Percentiles rank a stretch among this genome's conserved stretches.
These are phyloP conservation scores for Leptobrachium leishanense DNA, from an alignment of 2,113 vertebrate species.

Conservation along the genomic window DNA sequence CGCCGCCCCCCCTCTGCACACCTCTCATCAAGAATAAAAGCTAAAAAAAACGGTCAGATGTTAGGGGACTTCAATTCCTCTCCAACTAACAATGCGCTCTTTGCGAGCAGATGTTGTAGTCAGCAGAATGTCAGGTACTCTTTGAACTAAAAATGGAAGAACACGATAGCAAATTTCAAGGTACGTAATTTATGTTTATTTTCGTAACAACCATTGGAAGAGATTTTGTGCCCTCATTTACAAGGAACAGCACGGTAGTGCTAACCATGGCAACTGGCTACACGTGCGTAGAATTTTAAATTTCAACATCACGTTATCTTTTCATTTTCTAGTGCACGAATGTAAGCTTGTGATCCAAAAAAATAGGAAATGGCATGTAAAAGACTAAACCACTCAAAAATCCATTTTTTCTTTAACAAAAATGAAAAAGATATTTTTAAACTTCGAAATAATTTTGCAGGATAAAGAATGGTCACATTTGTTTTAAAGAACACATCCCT, in stretches of 20 bases:
- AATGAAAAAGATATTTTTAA: no score
- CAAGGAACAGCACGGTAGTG: slow-evolving; percentile 27
- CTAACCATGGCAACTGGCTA: slow-evolving; percentile 47
- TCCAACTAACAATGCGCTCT: no score
- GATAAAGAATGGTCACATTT: no score
- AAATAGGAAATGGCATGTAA: no score
- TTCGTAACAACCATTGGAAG: slow-evolving; percentile 24
- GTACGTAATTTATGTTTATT: slow-evolving; percentile 41
- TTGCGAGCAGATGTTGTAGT: background rate
- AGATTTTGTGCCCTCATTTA: slow-evolving; percentile 27
- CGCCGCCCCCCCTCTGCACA: no score
- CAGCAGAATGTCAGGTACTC: slow-evolving; percentile 23
- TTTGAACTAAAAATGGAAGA: slow-evolving; percentile 12
- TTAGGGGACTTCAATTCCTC: no score
- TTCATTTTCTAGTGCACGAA: slow-evolving; percentile 17
- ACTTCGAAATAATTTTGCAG: no score
- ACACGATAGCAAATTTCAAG: slow-evolving; percentile 23
- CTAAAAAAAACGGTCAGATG: no score
- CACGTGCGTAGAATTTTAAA: slow-evolving; percentile 11
- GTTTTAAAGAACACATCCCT: no score
- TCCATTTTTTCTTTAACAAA: no score
- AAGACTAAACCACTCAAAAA: no score
- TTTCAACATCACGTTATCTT: slow-evolving; percentile 16
- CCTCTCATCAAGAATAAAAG: no score
- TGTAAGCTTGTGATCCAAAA: background rate